A percentile compares a stretch with the other conserved stretches of the same genome.
phyloP scores from a whole-genome alignment of 2,113 vertebrate species.

The Spheniscus mendiculus region DNA sequence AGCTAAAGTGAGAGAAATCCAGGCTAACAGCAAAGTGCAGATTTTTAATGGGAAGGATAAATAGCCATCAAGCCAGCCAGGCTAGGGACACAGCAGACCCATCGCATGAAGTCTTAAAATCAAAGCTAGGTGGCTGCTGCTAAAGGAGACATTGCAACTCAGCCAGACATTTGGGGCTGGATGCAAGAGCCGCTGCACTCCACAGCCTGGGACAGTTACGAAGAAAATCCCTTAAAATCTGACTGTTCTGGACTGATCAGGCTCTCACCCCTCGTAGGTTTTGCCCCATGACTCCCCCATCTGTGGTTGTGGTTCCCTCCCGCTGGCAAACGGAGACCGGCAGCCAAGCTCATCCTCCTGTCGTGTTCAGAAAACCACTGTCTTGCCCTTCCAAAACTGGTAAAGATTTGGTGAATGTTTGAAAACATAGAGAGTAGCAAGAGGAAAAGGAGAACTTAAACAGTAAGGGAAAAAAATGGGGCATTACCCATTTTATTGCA shows the following conservation, averaged over 20 bases:
- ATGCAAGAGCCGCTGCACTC: not conserved
- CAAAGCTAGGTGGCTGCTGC: not conserved
- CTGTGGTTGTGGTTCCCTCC: not conserved
- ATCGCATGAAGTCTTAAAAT: not conserved
- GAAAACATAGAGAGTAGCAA: not conserved
- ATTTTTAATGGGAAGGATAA: not conserved
- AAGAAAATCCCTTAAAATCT: not conserved
- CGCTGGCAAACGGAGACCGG: not conserved
- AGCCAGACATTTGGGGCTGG: not conserved
- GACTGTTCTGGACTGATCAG: not conserved
- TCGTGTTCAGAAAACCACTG: not conserved
- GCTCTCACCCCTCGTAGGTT: not conserved
- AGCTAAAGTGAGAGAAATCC: not conserved
- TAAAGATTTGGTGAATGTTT: not conserved
- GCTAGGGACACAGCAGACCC: not conserved
- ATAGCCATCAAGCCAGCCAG: not conserved
- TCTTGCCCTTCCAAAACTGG: not conserved
- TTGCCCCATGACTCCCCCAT: not conserved
- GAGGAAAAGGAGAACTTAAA: slow-evolving; percentile 33
- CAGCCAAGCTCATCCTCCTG: not conserved
- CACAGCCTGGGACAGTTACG: not conserved
- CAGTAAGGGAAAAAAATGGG: slow-evolving; percentile 48
- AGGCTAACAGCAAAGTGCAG: not conserved
- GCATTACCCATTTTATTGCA: slow-evolving; percentile 61
- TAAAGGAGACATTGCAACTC: not conserved